Evolutionary conservation across 2,888 invertebrate species (phyloP), one percentile per base, ranked within the genome.

Genomic region (Orgyia antiqua): DNA sequence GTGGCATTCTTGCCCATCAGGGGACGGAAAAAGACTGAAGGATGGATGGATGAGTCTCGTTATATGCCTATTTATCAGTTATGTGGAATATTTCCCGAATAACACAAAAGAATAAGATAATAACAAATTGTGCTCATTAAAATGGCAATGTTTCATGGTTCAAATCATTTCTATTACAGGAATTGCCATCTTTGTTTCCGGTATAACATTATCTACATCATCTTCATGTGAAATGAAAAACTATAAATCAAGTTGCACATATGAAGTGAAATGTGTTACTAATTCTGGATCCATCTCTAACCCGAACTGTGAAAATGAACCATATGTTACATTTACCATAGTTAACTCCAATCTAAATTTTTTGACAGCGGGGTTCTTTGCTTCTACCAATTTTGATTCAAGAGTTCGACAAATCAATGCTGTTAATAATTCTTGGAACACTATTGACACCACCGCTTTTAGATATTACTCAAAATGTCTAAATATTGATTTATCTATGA

Each of bases 311-410:
- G 45, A 51, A 1, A 28, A 19, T 1, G 56, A 62, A 0, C 56
- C 66, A 0, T 53, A 68, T 25, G 69, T 78, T 18, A 67, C 47
- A 2, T 76, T 80, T 33, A 25, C 60, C 29, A 61, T 83, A 3
- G 44, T 36, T 0, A 39, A 53, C 5, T 68, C 77, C 0, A 30
- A n/a, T 0, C 4, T 33, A 1, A 42, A 48, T 0, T 38, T 35
- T 0, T 42, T 83, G 0, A 62, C 59, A 0, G 34, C 62, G 0
- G 59, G 60, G 1, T 78, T 69, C 45, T 84, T 84, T 26, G 63
- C 72, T 2, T 33, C 73, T 2, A 84, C 83, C 0, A 83, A 83
- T 40, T 84, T 83, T 10, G 83, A 83, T 35, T 48, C 58, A 1
- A 56, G 69, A 35, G 78, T 84, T n/a, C 61, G 68, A 19, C 45